These are phyloP conservation scores for Brachionus paranguensis DNA, from an alignment of 1,140 invertebrate genomes.

Conservation along the genomic window DNA sequence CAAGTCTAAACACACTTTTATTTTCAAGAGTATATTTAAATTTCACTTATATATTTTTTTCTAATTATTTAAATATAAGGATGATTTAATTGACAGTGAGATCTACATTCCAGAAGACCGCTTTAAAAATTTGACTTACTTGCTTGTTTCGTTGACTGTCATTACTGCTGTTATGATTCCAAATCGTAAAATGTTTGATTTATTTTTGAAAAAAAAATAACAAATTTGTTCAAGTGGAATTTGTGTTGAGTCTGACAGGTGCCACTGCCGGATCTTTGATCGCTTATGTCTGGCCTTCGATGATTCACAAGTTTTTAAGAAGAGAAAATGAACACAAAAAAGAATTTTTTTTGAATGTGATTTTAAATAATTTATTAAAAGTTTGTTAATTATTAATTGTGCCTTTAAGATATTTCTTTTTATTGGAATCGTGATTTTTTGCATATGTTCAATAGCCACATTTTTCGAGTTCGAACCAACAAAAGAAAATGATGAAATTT, in stretches of 20 bases:
- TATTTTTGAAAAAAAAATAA: neutral
- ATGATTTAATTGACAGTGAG: neutral
- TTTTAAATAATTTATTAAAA: neutral
- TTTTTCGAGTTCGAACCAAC: slow-evolving; percentile 37
- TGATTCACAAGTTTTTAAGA: slow-evolving; percentile 53
- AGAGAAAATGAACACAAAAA: neutral
- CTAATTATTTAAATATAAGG: neutral
- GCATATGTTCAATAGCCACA: neutral
- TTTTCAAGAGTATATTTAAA: slow-evolving; percentile 68
- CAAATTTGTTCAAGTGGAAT: slow-evolving; percentile 64
- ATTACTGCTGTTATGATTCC: slow-evolving; percentile 62
- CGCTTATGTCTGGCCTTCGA: slow-evolving; percentile 81
- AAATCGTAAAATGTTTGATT: slow-evolving; percentile 51
- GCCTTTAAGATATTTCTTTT: neutral
- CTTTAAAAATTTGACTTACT: slow-evolving; percentile 71
- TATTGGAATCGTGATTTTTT: slow-evolving; percentile 21
- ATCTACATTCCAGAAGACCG: slow-evolving; percentile 68
- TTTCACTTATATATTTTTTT: neutral
- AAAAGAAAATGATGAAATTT: slow-evolving; percentile 10
- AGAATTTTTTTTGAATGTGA: slow-evolving; percentile 1
- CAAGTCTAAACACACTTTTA: slow-evolving; percentile 82
- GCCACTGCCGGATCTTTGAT: slow-evolving; percentile 90
- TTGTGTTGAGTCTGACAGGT: slow-evolving; percentile 81
- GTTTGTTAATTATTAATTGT: neutral
- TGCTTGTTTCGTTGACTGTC: slow-evolving; percentile 69